A percentile compares a stretch with the other conserved stretches of the same genome.
These are phyloP conservation scores for Apotomis betuletana DNA, from an alignment of 2,888 invertebrate species.

Conservation along the genomic window DNA sequence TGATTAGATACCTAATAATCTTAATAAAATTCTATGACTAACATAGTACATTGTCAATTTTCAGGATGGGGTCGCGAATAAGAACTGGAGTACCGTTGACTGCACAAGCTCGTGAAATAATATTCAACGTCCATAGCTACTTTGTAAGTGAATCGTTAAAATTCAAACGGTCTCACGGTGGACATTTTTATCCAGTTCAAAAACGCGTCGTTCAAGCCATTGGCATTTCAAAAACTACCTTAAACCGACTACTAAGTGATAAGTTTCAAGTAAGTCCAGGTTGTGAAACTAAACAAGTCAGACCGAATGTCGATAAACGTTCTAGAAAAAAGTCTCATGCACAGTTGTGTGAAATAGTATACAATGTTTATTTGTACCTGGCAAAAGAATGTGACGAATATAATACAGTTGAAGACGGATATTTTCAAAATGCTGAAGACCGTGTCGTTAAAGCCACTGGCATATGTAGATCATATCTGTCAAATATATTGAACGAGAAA, in stretches of 20 bases:
- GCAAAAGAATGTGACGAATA: neutral
- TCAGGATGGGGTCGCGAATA: neutral
- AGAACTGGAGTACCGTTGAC: neutral
- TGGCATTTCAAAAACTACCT: neutral
- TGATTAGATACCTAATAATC: no score
- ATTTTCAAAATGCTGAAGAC: constrained; percentile 1
- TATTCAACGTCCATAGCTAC: constrained; percentile 4
- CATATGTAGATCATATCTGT: neutral
- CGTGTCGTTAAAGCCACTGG: neutral
- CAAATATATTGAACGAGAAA: neutral
- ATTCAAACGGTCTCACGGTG: neutral
- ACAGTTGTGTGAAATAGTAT: neutral
- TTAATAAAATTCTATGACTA: no score
- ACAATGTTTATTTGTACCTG: neutral
- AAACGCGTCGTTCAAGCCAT: neutral
- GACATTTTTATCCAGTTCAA: constrained; percentile 6
- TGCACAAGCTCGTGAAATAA: neutral
- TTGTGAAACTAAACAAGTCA: neutral
- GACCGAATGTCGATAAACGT: neutral
- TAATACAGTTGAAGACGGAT: neutral
- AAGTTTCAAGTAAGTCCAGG: no score
- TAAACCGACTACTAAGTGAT: neutral
- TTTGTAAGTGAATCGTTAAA: constrained; percentile 11
- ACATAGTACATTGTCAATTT: neutral
- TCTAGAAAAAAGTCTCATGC: neutral